These are phyloP conservation scores for Acrocephalus arundinaceus DNA, from an alignment of 2,113 vertebrate species.

Conservation along the genomic window DNA sequence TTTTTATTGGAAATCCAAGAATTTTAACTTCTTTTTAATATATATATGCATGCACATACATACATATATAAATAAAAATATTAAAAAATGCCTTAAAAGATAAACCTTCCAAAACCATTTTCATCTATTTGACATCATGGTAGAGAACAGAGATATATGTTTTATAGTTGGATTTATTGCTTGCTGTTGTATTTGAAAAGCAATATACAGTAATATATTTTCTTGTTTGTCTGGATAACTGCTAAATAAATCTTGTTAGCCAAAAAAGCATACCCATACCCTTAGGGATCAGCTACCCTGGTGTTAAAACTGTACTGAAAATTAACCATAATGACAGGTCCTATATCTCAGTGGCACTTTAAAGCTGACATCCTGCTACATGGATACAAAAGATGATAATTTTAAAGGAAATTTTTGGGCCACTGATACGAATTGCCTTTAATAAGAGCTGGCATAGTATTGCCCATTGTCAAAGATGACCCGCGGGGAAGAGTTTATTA, in stretches of 20 bases:
- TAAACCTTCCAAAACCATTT: not conserved
- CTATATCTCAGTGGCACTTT: slow-evolving; percentile 83
- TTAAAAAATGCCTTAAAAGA: not conserved
- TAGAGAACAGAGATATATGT: slow-evolving; percentile 19
- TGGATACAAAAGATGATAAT: slow-evolving; percentile 85
- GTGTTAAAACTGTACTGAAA: slow-evolving; percentile 78
- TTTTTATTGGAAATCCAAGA: not conserved
- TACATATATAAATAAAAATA: not conserved
- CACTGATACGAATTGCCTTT: slow-evolving; percentile 84
- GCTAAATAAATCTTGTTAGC: slow-evolving; percentile 79
- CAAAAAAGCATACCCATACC: slow-evolving; percentile 64
- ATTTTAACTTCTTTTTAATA: not conserved
- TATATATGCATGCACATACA: not conserved
- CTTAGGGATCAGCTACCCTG: slow-evolving; percentile 65
- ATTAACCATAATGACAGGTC: slow-evolving; percentile 86
- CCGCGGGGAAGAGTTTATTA: slow-evolving; percentile 87
- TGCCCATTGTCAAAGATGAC: slow-evolving; percentile 84
- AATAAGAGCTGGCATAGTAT: slow-evolving; percentile 87
- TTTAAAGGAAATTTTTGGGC: slow-evolving; percentile 89
- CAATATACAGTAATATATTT: slow-evolving; percentile 60
- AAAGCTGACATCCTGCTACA: slow-evolving; percentile 84
- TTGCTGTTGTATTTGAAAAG: slow-evolving; percentile 64
- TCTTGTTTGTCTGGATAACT: slow-evolving; percentile 72
- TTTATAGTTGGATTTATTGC: slow-evolving; percentile 26
- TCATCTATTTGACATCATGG: not conserved